phyloP scores from a whole-genome alignment of 2,888 invertebrate genomes.

The Desoria tigrina region DNA sequence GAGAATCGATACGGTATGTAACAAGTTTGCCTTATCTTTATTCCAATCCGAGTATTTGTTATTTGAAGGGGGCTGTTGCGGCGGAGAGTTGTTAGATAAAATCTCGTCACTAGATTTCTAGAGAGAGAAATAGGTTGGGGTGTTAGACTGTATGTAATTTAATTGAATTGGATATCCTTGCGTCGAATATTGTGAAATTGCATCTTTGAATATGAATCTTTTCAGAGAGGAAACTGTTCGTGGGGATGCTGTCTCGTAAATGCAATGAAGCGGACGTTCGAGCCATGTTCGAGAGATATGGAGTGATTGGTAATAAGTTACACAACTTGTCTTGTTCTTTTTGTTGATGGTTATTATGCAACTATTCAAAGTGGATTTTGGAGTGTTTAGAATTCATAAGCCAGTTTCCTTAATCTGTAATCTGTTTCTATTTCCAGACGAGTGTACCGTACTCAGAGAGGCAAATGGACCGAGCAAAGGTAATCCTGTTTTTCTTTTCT shows the following conservation, averaged over 20 bases:
- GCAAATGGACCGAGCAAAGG: conserved; percentile 92
- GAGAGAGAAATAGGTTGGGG: no score
- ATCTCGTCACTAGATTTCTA: no score
- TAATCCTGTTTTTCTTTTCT: no score
- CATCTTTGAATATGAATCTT: conserved; percentile 54
- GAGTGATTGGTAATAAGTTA: no score
- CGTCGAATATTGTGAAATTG: no score
- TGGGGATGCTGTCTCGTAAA: conserved; percentile 98
- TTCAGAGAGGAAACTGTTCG: conserved; percentile 96
- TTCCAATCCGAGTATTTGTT: neutral
- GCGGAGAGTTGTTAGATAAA: neutral
- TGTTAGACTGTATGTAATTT: no score
- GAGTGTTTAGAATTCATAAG: conserved; percentile 58
- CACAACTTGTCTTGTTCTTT: neutral
- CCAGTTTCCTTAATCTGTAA: no score
- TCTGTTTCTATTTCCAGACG: no score
- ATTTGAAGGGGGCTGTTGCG: neutral
- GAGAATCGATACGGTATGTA: conserved; percentile 95
- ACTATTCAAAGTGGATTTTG: no score
- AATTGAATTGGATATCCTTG: no score
- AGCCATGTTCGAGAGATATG: conserved; percentile 82
- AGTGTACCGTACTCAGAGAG: conserved; percentile 96
- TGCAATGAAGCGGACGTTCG: conserved; percentile 92
- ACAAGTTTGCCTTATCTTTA: neutral
- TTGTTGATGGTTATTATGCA: neutral